Evolutionary conservation across 2,113 vertebrate genomes (phyloP), one percentile per base, ranked within the genome.

Genomic region (Tangachromis dhanisi): DNA sequence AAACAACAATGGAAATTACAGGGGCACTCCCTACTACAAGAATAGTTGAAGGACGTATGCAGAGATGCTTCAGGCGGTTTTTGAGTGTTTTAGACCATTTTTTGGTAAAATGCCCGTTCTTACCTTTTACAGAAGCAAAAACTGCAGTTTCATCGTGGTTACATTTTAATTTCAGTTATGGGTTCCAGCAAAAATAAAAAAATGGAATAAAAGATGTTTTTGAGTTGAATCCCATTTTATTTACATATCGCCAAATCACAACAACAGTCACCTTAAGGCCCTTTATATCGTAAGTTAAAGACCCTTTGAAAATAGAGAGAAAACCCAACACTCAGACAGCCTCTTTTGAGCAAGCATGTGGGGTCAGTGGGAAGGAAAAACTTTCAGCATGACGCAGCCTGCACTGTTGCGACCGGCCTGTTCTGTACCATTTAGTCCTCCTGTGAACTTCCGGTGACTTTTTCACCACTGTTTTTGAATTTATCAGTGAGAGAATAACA

Each of bases 1-100:
- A 31, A 76, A 19, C 16, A 29, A 12, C 6, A 19, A 8, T 47
- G 5, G 42, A 49, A 49, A n/a, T 47, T 0, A 19, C 42, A 1
- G 24, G 6, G 24, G 9, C 42, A 47, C 68, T 47, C 40, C 24
- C 13, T 24, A 26, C 38, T 47, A 29, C 68, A 17, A 12, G 24
- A 12, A 4, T 17, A 49, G 10, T 8, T n/a, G 26, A 49, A 8
- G 45, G 42, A 49, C 9, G n/a, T 0, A 0, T 19, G 9, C 9
- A 29, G 42, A 47, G 3, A 76, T 26, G 21, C n/a, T 42, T 24
- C 33, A 21, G 33, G 33, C 11, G 0, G 11, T 13, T 5, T 68
- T 21, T 8, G 63, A 21, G 33, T 21, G 61, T 68, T 68, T 68
- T 68, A 21, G 35, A 0, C 35, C 14, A 45, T 16, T 45, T 16